Evolutionary conservation across 2,888 invertebrate genomes (phyloP), one percentile per base, ranked within the genome.

Genomic region (Oscheius onirici): DNA sequence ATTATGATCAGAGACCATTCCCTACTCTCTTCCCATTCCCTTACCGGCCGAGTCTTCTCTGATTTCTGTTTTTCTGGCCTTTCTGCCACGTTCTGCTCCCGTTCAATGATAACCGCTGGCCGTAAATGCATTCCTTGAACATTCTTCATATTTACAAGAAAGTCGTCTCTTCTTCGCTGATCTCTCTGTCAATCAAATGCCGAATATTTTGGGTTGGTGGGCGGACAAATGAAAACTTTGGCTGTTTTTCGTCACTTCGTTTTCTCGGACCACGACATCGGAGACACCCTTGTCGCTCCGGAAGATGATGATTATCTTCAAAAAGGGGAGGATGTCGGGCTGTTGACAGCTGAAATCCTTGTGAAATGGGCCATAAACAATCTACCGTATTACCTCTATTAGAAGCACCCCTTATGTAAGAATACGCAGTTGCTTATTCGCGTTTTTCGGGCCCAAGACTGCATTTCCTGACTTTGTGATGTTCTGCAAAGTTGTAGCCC

Each of bases 201-300:
- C 80, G 77, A 34, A 81, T 80, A 44, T 81, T 80, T 8, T 63
- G 49, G 11, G 75, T 70, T 8, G 81, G 81, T 17, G 72, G 77
- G 5, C 81, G 61, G 10, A 75, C 72, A 6, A 80, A 75, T 2
- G 74, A 63, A 51, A 77, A 63, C n/a, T 63, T 46, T 1, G n/a
- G 46, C 8, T 46, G 24, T 24, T 24, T 49, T 3, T 63, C 63
- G 6, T 58, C 22, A 41, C 58, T 41, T 20, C 22, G 40, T 22
- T 58, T 58, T 41, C 41, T 58, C 17, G 20, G 34, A 10, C n/a
- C 17, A 6, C 58, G 58, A 41, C 58, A 58, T 15, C 22, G n/a
- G 13, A 58, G 40, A 41, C 58, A 58, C 2, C 58, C 58, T 20
- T 58, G 58, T 15, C 58, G 8, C 24, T 58, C 58, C 17, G 41